Evolutionary conservation across 2,888 invertebrate genomes (phyloP).

Genomic region (Dermolepida albohirtum): DNA sequence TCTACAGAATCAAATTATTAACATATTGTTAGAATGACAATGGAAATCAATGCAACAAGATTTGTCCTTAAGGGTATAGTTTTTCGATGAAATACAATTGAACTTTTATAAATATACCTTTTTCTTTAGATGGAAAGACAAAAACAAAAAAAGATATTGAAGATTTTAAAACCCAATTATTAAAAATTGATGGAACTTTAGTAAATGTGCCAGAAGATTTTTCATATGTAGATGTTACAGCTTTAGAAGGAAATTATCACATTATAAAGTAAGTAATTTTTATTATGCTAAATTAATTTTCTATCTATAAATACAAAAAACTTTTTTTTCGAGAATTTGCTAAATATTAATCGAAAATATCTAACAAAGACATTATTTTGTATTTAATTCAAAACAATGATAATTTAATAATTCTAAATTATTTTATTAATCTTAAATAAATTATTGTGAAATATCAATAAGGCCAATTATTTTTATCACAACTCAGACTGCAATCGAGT

Average conservation of each 20-base stretch:
- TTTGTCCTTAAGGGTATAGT: conserved; percentile 54
- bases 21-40: conserved; percentile 44
- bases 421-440: too few relatives aligned
- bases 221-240: conserved; percentile 58
- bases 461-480: too few relatives aligned
- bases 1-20: not conserved
- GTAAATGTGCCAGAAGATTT: conserved; percentile 55
- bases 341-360: not conserved
- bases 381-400: not conserved
- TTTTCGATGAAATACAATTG: conserved; percentile 9
- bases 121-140: conserved; percentile 24
- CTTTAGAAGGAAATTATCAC: conserved; percentile 60
- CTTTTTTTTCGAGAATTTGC: conserved; percentile 6
- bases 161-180: conserved; percentile 57
- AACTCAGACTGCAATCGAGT: not conserved
- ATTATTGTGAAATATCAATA: too few relatives aligned
- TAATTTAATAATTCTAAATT: not conserved
- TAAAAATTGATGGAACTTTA: conserved; percentile 61
- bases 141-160: conserved; percentile 54
- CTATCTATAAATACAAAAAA: not conserved
- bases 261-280: conserved; percentile 58
- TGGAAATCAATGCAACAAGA: conserved; percentile 54
- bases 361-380: too few relatives aligned
- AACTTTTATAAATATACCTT: conserved; percentile 20
- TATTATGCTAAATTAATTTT: conserved; percentile 14